Base-by-base conservation (phyloP, 2,888 invertebrate species). In the Gymnocheta viridis region DNA sequence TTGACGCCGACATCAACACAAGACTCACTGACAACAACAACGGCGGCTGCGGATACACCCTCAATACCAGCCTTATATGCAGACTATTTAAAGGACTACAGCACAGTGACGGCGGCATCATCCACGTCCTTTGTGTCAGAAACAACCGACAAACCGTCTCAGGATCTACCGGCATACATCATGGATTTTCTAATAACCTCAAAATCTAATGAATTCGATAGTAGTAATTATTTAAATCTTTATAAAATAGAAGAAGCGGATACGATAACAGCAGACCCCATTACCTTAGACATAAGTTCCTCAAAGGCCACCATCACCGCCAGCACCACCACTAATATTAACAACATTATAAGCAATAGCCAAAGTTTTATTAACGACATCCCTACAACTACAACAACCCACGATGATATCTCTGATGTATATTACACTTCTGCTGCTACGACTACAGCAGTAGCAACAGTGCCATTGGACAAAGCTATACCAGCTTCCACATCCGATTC, bases 41-140 rank as follows among this genome's bases (percentile, higher is more conserved):
- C 44, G 10, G 38, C 56, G 7, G 38, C 64, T 56, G 60, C n/a
- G 80, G 77, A n/a, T n/a, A n/a, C n/a, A n/a, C n/a, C n/a, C 19
- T 56, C 70, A 82, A 69, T 85, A 80, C 69, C 87, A 70, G 86
- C 86, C 49, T 85, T 87, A 70, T 88, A 87, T 74, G 69, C 81
- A 19, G 89, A 90, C 47, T 90, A 90, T 74, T 87, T 90, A 86
- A 89, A 88, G 22, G 47, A 76, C 35, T 69, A 64, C 32, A 47
- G 87, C 56, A 54, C 88, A 17, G 87, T 88, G 47, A 82, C 87
- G 35, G 87, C 88, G 10, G 85, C 87, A 41, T 87, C 87, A 22
- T 47, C 64, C 22, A 44, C 73, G 10, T 35, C 58, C 27, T 49
- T 76, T 14, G 49, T 22, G 4, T 9, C 64, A 12, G 41, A 35